Base-by-base conservation (phyloP, 2,888 invertebrate species). In the Luperina testacea region DNA sequence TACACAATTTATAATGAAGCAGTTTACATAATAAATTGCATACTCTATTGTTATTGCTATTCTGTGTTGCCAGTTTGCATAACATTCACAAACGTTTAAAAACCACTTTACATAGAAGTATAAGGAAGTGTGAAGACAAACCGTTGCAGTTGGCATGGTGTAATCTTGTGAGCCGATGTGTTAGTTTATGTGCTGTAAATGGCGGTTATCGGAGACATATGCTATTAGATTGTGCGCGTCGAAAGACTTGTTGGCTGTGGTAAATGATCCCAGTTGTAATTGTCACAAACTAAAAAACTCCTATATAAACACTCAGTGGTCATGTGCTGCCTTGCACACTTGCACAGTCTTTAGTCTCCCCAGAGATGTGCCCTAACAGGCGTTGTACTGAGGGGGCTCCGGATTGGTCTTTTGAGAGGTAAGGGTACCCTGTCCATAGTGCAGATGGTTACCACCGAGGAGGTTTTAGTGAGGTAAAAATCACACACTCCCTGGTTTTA, bases 61-160 rank as follows among this genome's bases (percentile, higher is more conserved):
- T 67, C 82, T 68, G 51, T n/a, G 70, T 13, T 57, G 63, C 8
- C 24, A 57, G n/a, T 68, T 87, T 88, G 74, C 81, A 48, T 79
- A 88, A 87, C 67, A 63, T 77, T 87, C 65, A 24, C 72, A 51
- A 32, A 51, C 87, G 84, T 87, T 88, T 87, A 88, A 84, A 87
- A 87, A 84, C 42, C 82, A 78, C 74, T 87, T 88, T 82, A 76
- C 74, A 79, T 84, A 77, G 51, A 70, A 65, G 86, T n/a, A 69
- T 72, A 76, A 80, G 87, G 87, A 87, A 87, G 64, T 81, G 71
- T 78, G 73, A 67, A 75, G 78, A 65, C 71, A 77, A 69, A 82
- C 61, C 38, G 27, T 72, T 69, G 53, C 61, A 32, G 27, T 72
- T 69, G 53, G 32, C 45, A 53, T 85, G 82, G 53, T 72, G 77